These are phyloP conservation scores for Agelastica alni DNA, from an alignment of 2,888 invertebrate species.

Conservation along the genomic window DNA sequence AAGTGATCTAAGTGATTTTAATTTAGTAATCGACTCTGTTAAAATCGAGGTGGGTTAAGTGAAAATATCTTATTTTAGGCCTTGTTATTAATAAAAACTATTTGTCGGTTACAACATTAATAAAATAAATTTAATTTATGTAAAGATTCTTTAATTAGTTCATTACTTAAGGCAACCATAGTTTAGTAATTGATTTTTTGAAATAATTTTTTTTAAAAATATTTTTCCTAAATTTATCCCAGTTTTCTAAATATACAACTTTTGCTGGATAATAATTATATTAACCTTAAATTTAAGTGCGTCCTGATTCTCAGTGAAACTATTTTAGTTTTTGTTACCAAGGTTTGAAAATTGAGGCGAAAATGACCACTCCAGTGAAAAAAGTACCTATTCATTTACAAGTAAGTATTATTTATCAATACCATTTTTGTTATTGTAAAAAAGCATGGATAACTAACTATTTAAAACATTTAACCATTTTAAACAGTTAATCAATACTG, in stretches of 20 bases:
- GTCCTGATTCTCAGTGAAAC: constrained; percentile 11
- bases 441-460: background rate
- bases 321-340: constrained; percentile 4
- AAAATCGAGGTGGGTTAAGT: constrained; percentile 6
- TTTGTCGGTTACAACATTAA: no score
- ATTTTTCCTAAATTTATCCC: background rate
- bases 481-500: constrained; percentile 2
- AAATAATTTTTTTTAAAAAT: no score
- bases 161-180: no score
- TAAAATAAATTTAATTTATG: no score
- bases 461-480: background rate
- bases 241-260: background rate
- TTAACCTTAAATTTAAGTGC: constrained; percentile 9
- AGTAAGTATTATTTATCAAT: constrained; percentile 58
- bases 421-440: constrained; percentile 13
- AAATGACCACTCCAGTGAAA: constrained; percentile 83
- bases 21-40: constrained; percentile 12
- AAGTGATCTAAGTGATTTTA: constrained; percentile 15
- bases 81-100: no score
- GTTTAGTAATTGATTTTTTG: background rate
- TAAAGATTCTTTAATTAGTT: no score
- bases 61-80: constrained; percentile 1
- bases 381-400: constrained; percentile 94
- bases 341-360: constrained; percentile 5
- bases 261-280: background rate